These are phyloP conservation scores for Gastracanthus pulcherrimus DNA, from an alignment of 2,888 invertebrate genomes.

Conservation along the genomic window DNA sequence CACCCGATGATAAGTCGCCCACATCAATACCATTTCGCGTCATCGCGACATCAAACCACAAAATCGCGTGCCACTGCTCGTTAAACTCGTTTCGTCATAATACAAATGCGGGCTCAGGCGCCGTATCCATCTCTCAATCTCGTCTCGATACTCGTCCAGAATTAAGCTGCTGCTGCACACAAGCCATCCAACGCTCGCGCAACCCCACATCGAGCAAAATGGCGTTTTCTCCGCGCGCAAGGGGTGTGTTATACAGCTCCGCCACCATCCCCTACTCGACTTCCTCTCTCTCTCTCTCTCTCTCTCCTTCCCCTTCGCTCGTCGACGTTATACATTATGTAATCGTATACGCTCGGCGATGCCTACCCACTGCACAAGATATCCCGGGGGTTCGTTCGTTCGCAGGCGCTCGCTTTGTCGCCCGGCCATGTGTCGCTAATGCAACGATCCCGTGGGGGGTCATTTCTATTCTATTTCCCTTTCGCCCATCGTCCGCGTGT, in stretches of 20 bases:
- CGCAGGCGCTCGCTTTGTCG: constrained; percentile 76
- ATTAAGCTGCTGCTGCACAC: background rate
- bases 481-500: constrained; percentile 62
- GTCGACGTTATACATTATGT: too few relatives aligned
- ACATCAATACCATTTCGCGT: too few relatives aligned
- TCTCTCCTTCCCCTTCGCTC: too few relatives aligned
- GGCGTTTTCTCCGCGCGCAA: constrained; percentile 65
- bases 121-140: constrained; percentile 36
- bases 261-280: too few relatives aligned
- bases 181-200: background rate
- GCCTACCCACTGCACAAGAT: background rate
- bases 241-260: constrained; percentile 72
- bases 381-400: constrained; percentile 36
- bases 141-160: too few relatives aligned
- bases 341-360: background rate
- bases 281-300: too few relatives aligned
- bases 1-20: too few relatives aligned
- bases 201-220: constrained; percentile 68
- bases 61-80: background rate
- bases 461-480: constrained; percentile 77
- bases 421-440: constrained; percentile 77
- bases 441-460: constrained; percentile 74
- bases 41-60: too few relatives aligned
- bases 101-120: constrained; percentile 5
- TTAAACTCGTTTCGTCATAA: too few relatives aligned